Conservation (phyloP, 2,113 vertebrate genomes). For the Arothron firmamentum region DNA sequence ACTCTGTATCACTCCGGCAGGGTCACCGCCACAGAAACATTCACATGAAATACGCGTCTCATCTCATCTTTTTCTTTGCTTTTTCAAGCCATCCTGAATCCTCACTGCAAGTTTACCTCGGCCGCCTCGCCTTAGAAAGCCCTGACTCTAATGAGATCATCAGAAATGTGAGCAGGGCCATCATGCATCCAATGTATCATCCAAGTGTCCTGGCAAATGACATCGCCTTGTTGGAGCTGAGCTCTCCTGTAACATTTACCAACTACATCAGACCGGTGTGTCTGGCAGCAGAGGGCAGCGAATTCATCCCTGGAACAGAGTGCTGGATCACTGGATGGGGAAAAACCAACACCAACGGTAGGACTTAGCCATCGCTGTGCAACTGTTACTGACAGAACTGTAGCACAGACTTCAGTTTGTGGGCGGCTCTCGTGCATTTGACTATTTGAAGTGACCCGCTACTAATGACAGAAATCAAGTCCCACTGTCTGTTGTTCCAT, state of each 20-base stretch:
- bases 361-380: neutral
- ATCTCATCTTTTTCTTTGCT: neutral
- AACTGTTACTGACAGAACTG: neutral
- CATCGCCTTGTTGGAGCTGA: neutral
- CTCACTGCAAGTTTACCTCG: neutral
- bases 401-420: neutral
- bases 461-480: neutral
- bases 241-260: neutral
- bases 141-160: neutral
- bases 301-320: neutral
- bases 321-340: slow-evolving; percentile 2
- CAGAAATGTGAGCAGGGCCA: neutral
- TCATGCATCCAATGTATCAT: too few species aligned
- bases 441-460: neutral
- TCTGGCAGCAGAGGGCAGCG: neutral
- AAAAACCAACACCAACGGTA: neutral
- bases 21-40: too few species aligned
- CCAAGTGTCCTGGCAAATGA: too few species aligned
- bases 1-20: too few species aligned
- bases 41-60: too few species aligned
- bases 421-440: neutral
- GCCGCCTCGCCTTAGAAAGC: neutral
- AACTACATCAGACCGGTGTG: slow-evolving; percentile 4
- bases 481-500: neutral
- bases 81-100: neutral